Conservation (phyloP, 1,140 invertebrate species). For the Formica exsecta region DNA sequence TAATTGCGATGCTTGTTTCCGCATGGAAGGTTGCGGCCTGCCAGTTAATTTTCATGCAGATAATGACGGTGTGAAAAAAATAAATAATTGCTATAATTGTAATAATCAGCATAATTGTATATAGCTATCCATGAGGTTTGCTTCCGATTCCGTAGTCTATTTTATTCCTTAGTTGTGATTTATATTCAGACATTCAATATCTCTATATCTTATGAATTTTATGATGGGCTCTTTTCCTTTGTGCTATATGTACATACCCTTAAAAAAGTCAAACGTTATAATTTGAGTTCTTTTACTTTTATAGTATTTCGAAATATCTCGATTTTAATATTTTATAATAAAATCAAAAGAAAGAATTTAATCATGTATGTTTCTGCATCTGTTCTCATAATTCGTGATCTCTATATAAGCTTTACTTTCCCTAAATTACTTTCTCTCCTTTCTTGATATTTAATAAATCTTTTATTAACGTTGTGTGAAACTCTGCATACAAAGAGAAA, state of each 20-base stretch:
- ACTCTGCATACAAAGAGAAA: not conserved
- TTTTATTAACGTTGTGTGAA: not conserved
- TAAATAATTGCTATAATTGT: slow-evolving; percentile 64
- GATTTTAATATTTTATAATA: not conserved
- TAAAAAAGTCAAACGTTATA: not conserved
- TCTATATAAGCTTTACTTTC: slow-evolving; percentile 16
- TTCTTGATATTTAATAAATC: slow-evolving; percentile 49
- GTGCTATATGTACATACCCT: not conserved
- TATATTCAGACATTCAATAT: slow-evolving; percentile 34
- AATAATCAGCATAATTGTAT: slow-evolving; percentile 61
- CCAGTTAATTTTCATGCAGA: slow-evolving; percentile 60
- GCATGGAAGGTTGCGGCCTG: slow-evolving; percentile 27
- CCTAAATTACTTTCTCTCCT: slow-evolving; percentile 17
- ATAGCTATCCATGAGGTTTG: slow-evolving; percentile 24
- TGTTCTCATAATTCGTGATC: not conserved
- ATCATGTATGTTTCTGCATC: too few relatives aligned
- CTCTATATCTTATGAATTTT: slow-evolving; percentile 50
- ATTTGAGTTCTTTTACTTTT: not conserved
- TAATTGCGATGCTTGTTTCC: slow-evolving; percentile 47
- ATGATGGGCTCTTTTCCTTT: not conserved
- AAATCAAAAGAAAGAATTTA: not conserved
- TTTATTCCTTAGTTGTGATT: slow-evolving; percentile 12
- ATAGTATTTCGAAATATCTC: not conserved
- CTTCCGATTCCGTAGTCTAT: slow-evolving; percentile 27
- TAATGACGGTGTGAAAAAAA: slow-evolving; percentile 72